phyloP scores from a whole-genome alignment of 2,113 vertebrate genomes.

The Stomatorhinus ivindoensis region DNA sequence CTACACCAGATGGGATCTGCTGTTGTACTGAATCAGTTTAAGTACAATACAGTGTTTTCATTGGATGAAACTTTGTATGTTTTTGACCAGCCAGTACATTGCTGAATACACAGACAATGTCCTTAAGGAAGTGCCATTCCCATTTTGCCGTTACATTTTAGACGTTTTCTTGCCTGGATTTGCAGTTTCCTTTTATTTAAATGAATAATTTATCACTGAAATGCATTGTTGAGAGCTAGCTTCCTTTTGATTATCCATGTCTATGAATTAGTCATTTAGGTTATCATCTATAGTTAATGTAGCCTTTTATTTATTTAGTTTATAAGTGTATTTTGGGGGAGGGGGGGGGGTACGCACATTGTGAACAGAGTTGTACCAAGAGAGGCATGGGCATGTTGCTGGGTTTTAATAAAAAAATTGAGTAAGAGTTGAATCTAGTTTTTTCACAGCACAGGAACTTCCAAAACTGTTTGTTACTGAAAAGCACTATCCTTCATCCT shows the following conservation, averaged over 20 bases:
- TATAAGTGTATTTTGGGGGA: not conserved
- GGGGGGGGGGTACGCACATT: not conserved
- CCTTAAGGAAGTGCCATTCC: not conserved
- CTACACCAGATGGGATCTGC: not conserved
- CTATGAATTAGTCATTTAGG: not conserved
- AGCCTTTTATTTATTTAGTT: slow-evolving; percentile 3
- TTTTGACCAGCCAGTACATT: not conserved
- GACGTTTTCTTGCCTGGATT: not conserved
- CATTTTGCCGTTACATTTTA: not conserved
- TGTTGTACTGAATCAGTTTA: not conserved
- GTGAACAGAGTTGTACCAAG: not conserved
- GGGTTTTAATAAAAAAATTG: not conserved
- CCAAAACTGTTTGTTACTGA: not conserved
- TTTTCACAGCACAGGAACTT: not conserved
- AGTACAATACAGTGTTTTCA: not conserved
- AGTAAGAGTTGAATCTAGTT: not conserved
- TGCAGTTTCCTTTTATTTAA: not conserved
- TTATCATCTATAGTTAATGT: not conserved
- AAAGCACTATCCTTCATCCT: not conserved
- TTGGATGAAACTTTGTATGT: not conserved
- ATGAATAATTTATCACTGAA: not conserved
- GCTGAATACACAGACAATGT: not conserved
- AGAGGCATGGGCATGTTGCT: not conserved
- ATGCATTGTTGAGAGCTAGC: not conserved
- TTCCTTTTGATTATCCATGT: not conserved